Percentiles rank a stretch among this genome's conserved stretches.
These are phyloP conservation scores for Margarornis squamiger DNA, from an alignment of 2,797 vertebrate genomes.

Conservation along the genomic window DNA sequence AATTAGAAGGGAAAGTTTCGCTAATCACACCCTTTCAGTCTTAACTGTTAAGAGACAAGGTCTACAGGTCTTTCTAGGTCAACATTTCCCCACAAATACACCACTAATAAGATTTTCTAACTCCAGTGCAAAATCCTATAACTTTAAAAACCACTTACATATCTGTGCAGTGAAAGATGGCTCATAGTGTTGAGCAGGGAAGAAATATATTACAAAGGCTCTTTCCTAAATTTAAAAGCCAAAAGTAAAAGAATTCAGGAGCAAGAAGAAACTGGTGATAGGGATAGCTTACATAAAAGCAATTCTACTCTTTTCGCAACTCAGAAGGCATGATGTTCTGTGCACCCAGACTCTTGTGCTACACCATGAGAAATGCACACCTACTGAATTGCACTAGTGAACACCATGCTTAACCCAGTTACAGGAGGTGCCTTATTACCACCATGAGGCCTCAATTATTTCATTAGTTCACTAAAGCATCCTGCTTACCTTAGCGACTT, in stretches of 20 bases:
- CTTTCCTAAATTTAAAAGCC: not conserved
- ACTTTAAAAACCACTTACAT: not conserved
- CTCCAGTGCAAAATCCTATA: not conserved
- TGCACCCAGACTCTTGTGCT: not conserved
- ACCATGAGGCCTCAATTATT: not conserved
- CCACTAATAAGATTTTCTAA: not conserved
- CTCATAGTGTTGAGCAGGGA: not conserved
- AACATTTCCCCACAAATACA: not conserved
- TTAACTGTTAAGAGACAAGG: not conserved
- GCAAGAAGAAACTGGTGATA: not conserved
- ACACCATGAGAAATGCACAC: not conserved
- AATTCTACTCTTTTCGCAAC: not conserved
- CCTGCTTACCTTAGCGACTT: not conserved
- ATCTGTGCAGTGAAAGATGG: not conserved
- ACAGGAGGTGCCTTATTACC: not conserved
- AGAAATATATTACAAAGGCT: not conserved
- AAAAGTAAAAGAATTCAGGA: not conserved
- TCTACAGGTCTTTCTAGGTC: not conserved
- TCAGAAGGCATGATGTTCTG: not conserved
- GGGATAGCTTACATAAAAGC: not conserved
- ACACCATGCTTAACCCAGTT: not conserved
- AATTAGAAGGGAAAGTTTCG: not conserved
- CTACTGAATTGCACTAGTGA: no score
- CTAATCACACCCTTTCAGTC: not conserved
- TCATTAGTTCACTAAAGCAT: not conserved